These are phyloP conservation scores for Ochropleura leucogaster DNA, from an alignment of 2,888 invertebrate genomes.

Conservation along the genomic window DNA sequence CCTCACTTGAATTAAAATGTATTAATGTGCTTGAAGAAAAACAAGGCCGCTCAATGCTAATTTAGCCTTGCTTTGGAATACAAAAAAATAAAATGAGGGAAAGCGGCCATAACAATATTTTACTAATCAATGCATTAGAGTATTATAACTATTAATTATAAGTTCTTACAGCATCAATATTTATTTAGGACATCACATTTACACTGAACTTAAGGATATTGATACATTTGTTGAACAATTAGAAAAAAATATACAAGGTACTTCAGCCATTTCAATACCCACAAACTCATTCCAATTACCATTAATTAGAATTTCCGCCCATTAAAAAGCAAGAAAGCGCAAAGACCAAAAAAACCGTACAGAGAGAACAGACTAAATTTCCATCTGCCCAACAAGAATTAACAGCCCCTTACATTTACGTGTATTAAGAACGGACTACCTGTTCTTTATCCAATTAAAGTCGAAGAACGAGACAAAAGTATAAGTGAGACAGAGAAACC, in stretches of 20 bases:
- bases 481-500: constrained; percentile 38
- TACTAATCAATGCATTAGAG: not conserved
- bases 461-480: constrained; percentile 23
- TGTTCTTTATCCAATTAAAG: constrained; percentile 62
- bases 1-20: not conserved
- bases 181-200: not conserved
- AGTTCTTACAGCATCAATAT: not conserved
- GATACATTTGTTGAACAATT: constrained; percentile 19
- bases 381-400: constrained; percentile 51
- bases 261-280: not conserved
- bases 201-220: not conserved
- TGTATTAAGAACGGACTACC: constrained; percentile 49
- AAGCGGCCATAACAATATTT: not conserved
- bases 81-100: not conserved
- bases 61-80: not conserved
- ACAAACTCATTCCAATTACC: constrained; percentile 45
- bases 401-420: constrained; percentile 55
- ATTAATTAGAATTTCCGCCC: constrained; percentile 45
- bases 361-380: constrained; percentile 25
- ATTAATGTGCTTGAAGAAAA: not conserved
- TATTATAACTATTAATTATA: not conserved
- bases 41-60: not conserved
- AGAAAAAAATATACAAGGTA: constrained; percentile 8
- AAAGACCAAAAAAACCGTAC: constrained; percentile 39
- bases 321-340: constrained; percentile 45